Base-by-base conservation (phyloP, 2,888 invertebrate species). In the Notodromas monacha region DNA sequence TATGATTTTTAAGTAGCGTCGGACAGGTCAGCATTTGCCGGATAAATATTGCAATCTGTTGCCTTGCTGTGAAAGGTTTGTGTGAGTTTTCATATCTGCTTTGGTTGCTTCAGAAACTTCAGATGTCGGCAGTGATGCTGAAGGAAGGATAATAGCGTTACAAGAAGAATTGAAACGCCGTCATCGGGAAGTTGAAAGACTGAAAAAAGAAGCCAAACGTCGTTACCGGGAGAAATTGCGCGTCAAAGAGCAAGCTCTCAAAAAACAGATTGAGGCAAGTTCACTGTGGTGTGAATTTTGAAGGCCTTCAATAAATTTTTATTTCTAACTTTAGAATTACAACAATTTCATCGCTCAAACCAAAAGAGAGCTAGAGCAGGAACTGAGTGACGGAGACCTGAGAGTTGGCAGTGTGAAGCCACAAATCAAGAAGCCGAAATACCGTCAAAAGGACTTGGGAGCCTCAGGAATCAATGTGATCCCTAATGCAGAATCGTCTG, bases 81-180 rank as follows among this genome's bases (percentile, higher is more conserved):
- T n/a, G n/a, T n/a, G n/a, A n/a, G n/a, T n/a, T n/a, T n/a, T n/a
- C n/a, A n/a, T n/a, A n/a, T n/a, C n/a, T n/a, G n/a, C n/a, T n/a
- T n/a, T n/a, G n/a, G n/a, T n/a, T n/a, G n/a, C n/a, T n/a, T n/a
- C 41, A 49, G 52, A 53, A 38, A 51, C 52, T 3, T 43, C 47
- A 26, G 53, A 54, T 4, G 57, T 57, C 38, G 46, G 48, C 16
- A 55, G 55, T 40, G 56, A 57, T 38, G 46, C 52, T 21, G 56
- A 57, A 38, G 50, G 50, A 4, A 41, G 54, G 12, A 50, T 57
- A 30, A 40, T 48, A 30, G 52, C 53, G 12, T 42, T 57, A 33
- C 48, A 48, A 31, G 55, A 57, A 34, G 52, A 57, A 36, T 42
- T 57, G 13, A 43, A 46, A n/a, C 40, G 47, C 10, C 40, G 55